Conservation (phyloP, 2,113 vertebrate genomes). For the Crotophaga sulcirostris region DNA sequence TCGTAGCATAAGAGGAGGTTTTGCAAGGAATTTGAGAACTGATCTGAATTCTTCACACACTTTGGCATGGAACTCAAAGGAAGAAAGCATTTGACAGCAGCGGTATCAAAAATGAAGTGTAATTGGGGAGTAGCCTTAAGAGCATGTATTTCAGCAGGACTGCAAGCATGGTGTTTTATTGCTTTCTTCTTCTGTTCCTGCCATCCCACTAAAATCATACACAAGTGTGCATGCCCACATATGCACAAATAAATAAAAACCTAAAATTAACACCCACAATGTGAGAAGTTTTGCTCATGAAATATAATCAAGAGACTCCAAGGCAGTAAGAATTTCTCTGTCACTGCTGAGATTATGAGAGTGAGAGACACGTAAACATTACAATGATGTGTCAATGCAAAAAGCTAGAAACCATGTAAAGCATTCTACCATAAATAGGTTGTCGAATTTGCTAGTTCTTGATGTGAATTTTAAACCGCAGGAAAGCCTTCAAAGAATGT, state of each 20-base stretch:
- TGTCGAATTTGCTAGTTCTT: background rate
- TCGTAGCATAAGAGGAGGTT: background rate
- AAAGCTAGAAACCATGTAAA: conserved; percentile 1
- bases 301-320: background rate
- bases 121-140: background rate
- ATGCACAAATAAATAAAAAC: background rate
- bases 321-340: background rate
- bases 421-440: background rate
- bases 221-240: background rate
- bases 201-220: background rate
- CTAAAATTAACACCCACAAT: background rate
- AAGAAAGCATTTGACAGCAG: background rate
- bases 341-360: background rate
- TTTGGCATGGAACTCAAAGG: background rate
- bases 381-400: background rate
- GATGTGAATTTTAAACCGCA: background rate
- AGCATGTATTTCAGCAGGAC: background rate
- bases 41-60: background rate
- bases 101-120: background rate
- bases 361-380: background rate
- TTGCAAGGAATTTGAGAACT: background rate
- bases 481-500: background rate
- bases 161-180: background rate
- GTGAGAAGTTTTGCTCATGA: background rate
- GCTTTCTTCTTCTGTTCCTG: background rate